Base-by-base conservation (phyloP, 2,888 invertebrate species). In the Coenonympha glycerion region DNA sequence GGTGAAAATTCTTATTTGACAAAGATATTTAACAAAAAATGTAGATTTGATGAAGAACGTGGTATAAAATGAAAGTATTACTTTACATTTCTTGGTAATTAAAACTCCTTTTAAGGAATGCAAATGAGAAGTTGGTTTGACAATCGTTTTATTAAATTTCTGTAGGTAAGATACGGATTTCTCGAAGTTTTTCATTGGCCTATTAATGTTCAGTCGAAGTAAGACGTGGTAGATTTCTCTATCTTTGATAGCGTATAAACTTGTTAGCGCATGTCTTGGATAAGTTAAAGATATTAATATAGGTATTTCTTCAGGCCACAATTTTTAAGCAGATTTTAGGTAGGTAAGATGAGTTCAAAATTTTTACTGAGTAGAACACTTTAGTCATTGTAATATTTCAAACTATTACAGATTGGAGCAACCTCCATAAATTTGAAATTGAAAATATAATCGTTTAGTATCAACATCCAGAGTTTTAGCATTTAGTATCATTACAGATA, bases 121-220 rank as follows among this genome's bases (percentile, higher is more conserved):
- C 34, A 61, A 64, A 68, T 67, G 62, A 54, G 56, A 68, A 72
- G 69, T 70, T 68, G 41, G 22, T 63, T 66, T 62, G 64, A 65
- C n/a, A n/a, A 58, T 48, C 63, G 66, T 68, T 68, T 60, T 55
- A 60, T 60, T 62, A 47, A 60, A 60, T 61, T 60, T 54, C 55
- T 46, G 47, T 56, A n/a, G n/a, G n/a, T n/a, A 49, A 46, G 52
- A 55, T 51, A 49, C 50, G 51, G 47, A 58, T 58, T 52, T 53
- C 41, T 48, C 42, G 13, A 56, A 56, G 41, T 54, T 51, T 54
- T 54, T 58, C 51, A 58, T 55, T 52, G 53, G 39, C 36, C 55
- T 55, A 57, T 57, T 55, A 55, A 54, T 53, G 47, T 46, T 47
- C 42, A 46, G 52, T 45, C 40, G 39, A 47, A 53, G 47, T 51